Evolutionary conservation across 2,888 invertebrate genomes (phyloP).

Genomic region (Prenolepis imparis): DNA sequence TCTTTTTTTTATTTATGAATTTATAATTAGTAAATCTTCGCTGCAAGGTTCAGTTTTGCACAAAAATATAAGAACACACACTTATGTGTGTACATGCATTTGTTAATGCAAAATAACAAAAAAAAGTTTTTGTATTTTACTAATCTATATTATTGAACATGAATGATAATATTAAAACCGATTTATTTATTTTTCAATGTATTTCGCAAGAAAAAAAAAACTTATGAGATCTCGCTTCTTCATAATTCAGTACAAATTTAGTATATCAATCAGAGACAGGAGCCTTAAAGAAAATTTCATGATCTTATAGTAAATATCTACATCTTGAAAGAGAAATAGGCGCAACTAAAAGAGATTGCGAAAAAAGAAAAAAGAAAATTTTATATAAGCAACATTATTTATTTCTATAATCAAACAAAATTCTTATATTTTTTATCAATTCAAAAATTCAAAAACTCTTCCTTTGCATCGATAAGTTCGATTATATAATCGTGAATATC

Average conservation of each 20-base stretch:
- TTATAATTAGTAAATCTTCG: neutral
- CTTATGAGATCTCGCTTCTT: neutral
- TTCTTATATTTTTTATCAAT: neutral
- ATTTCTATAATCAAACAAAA: neutral
- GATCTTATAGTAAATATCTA: neutral
- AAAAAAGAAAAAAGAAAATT: neutral
- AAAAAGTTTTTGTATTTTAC: neutral
- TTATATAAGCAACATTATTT: neutral
- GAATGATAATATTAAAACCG: neutral
- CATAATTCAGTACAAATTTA: neutral
- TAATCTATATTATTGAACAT: neutral
- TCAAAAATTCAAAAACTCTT: neutral
- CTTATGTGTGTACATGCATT: neutral
- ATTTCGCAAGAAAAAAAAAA: neutral
- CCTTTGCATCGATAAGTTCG: neutral
- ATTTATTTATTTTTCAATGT: neutral
- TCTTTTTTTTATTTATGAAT: neutral
- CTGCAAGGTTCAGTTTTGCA: neutral
- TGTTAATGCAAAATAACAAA: neutral
- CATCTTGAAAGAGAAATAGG: neutral
- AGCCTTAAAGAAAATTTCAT: neutral
- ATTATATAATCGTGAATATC: constrained; percentile 18
- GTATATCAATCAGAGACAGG: neutral
- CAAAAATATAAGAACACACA: neutral
- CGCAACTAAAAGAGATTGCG: neutral